These are phyloP conservation scores for Trachops cirrhosus DNA, from an alignment of 2,797 vertebrate species.

Conservation along the genomic window DNA sequence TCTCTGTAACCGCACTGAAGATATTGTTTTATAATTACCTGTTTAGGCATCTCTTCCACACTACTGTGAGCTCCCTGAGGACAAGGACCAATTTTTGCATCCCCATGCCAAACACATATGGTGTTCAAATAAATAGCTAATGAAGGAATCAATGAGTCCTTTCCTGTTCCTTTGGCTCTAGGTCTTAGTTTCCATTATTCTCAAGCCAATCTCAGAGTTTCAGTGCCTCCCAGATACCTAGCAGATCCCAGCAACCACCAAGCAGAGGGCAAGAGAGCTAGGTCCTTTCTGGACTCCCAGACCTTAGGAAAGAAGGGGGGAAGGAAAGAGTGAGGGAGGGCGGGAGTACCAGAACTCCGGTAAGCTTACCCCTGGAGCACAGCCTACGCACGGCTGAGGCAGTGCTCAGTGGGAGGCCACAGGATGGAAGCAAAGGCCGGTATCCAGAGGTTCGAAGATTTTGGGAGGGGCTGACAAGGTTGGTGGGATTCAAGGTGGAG, in stretches of 20 bases:
- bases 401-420: constrained; percentile 77
- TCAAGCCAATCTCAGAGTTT: constrained; percentile 13
- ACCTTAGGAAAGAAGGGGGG: not conserved
- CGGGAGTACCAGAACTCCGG: not conserved
- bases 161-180: not conserved
- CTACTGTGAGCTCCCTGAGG: not conserved
- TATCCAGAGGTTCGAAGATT: constrained; percentile 82
- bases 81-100: constrained; percentile 20
- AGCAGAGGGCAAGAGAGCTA: not conserved
- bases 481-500: constrained; percentile 83
- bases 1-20: not conserved
- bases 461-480: constrained; percentile 82
- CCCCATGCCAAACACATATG: not conserved
- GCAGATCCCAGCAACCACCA: not conserved
- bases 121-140: not conserved
- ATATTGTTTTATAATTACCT: not conserved
- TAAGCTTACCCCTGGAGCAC: constrained; percentile 82
- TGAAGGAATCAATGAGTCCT: not conserved
- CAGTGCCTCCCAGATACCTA: not conserved
- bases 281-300: not conserved
- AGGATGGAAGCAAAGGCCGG: constrained; percentile 83
- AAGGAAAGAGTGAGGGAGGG: not conserved
- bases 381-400: constrained; percentile 79
- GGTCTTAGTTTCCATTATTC: not conserved
- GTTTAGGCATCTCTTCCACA: not conserved